These are phyloP conservation scores for Pecten maximus DNA, from an alignment of 2,888 invertebrate species.

Conservation along the genomic window DNA sequence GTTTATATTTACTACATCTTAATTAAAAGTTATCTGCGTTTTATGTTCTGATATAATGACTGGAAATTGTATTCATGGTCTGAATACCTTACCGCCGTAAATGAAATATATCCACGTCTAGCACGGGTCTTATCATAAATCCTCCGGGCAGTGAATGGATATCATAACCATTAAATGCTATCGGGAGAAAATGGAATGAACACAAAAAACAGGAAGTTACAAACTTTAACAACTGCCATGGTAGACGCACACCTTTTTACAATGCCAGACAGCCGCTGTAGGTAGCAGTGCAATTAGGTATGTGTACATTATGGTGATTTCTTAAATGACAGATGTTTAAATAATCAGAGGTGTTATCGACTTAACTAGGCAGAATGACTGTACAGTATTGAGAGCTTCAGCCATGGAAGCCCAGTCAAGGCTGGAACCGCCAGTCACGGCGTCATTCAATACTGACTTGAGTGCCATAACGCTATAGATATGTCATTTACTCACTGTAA, in stretches of 20 bases:
- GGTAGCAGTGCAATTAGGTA: background rate
- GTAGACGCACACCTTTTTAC: background rate
- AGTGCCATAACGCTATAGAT: background rate
- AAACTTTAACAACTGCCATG: background rate
- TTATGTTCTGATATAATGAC: too few relatives aligned
- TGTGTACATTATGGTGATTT: background rate
- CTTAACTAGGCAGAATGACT: background rate
- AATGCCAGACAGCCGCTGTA: background rate
- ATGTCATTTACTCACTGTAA: background rate
- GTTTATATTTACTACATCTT: too few relatives aligned
- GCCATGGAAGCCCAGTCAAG: background rate
- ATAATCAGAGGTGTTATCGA: conserved; percentile 16
- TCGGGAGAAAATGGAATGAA: background rate
- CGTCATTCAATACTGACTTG: background rate
- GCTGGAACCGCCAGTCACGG: background rate
- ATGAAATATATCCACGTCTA: background rate
- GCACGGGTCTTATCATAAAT: background rate
- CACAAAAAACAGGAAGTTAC: background rate
- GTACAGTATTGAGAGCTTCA: background rate
- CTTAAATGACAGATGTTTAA: background rate
- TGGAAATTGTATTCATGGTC: too few relatives aligned
- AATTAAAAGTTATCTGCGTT: too few relatives aligned
- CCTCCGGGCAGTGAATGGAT: background rate
- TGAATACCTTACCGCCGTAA: background rate
- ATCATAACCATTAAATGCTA: background rate